Conservation (phyloP, 2,113 vertebrate species). For the Phyllostomus hastatus region DNA sequence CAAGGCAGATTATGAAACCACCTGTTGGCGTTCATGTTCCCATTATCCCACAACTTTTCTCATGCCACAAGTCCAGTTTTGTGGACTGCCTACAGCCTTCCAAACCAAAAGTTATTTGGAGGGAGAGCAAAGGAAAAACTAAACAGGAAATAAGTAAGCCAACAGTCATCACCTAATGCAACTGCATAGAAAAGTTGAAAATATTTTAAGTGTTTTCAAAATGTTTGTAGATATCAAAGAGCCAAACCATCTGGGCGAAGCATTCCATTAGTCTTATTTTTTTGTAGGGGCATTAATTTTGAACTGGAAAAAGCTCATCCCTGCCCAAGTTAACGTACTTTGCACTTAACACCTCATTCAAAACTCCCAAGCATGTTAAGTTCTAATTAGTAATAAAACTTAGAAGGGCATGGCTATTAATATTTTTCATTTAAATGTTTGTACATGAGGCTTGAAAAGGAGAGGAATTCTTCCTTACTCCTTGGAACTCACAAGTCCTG, state of each 20-base stretch:
- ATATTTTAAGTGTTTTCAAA: conserved; percentile 62
- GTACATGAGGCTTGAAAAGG: not conserved
- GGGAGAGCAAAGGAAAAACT: conserved; percentile 63
- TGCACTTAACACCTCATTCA: conserved; percentile 59
- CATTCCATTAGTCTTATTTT: conserved; percentile 45
- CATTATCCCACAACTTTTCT: not conserved
- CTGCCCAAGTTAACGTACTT: conserved; percentile 55
- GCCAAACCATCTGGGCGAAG: conserved; percentile 59
- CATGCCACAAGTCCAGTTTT: not conserved
- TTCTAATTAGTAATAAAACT: conserved; percentile 45
- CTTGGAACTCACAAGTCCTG: not conserved
- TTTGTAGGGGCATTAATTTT: conserved; percentile 33
- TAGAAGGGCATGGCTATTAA: conserved; percentile 2
- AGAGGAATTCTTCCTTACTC: not conserved
- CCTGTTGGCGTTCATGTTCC: not conserved
- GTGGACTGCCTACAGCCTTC: not conserved
- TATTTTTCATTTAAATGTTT: conserved; percentile 21
- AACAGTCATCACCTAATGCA: conserved; percentile 55
- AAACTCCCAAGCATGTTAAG: conserved; percentile 1
- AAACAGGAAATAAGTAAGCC: conserved; percentile 65
- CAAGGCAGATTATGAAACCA: not conserved
- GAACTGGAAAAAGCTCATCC: conserved; percentile 48
- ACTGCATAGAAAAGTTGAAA: conserved; percentile 41
- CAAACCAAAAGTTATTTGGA: conserved; percentile 51
- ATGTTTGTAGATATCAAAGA: conserved; percentile 65